Evolutionary conservation across 2,113 vertebrate genomes (phyloP).

Genomic region (Oreotrochilus melanogaster): DNA sequence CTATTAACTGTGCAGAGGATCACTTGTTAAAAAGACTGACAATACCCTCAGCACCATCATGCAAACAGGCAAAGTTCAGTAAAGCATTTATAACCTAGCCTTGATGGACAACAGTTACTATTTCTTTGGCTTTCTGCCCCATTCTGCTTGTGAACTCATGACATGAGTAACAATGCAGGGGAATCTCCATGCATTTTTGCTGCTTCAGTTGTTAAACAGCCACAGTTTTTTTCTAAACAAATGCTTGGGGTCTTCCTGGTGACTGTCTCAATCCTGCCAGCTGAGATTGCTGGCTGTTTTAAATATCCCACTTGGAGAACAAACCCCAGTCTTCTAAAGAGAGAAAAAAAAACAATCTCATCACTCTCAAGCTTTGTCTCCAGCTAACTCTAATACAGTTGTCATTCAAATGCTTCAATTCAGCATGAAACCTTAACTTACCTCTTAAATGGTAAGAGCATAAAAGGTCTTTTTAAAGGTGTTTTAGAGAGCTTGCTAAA

Average conservation of each 20-base stretch:
- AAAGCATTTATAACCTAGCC: neutral
- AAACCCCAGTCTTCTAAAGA: neutral
- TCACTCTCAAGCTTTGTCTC: neutral
- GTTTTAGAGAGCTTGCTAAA: neutral
- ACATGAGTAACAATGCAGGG: neutral
- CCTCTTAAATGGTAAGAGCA: neutral
- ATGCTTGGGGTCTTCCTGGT: neutral
- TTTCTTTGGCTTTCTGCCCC: neutral
- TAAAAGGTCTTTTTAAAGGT: neutral
- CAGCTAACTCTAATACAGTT: neutral
- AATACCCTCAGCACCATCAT: neutral
- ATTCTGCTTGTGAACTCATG: neutral
- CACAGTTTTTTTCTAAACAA: neutral
- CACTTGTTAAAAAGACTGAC: neutral
- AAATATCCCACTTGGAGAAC: neutral
- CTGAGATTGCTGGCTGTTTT: slow-evolving; percentile 1
- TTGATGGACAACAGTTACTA: neutral
- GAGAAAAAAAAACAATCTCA: neutral
- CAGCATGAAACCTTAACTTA: neutral
- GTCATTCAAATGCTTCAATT: neutral
- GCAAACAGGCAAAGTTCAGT: neutral
- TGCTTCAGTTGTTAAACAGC: neutral
- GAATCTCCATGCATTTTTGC: neutral
- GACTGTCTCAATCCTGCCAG: neutral
- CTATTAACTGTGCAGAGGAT: neutral